Base-by-base conservation (phyloP, 2,797 vertebrate species). In the Dryobates pubescens region DNA sequence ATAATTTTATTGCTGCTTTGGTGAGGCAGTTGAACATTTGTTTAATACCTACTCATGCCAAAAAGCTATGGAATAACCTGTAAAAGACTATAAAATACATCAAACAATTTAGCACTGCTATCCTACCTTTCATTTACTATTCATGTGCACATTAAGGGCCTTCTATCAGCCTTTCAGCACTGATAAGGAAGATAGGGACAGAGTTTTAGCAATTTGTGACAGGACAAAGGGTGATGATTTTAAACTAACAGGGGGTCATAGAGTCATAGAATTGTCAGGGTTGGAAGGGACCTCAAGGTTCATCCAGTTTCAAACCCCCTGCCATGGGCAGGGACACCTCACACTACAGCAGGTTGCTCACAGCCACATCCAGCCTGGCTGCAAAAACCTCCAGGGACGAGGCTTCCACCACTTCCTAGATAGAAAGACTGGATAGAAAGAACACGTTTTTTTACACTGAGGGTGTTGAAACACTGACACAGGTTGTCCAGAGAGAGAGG, bases 31-130 rank as follows among this genome's bases (percentile, higher is more conserved):
- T 84, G 82, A 89, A 80, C 61, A 61, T 80, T 91, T 93, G 36
- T 76, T 86, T 82, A 88, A 85, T 59, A 69, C 32, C 26, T 86
- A 59, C 82, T 80, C 36, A 75, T 59, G 15, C n/a, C 65, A 77
- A 82, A 93, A 90, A 69, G 17, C 27, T 72, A 41, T 17, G 16
- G 32, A 90, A 92, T 87, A 85, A 22, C 53, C 82, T 87, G 22
- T 69, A 80, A 93, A 95, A 93, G 23, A 41, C 58, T 75, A 27
- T 69, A 90, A 91, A 90, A 92, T 32, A 38, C 3, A 17, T 59
- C 77, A 65, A 24, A 47, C 20, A 70, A 30, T 85, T 78, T 85
- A 58, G 26, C n/a, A 85, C 15, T 83, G 32, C 43, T 72, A 53
- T n/a, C 9, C 2, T 67, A 67, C 27, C 9, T 51, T 89, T 94